phyloP scores from a whole-genome alignment of 2,797 vertebrate genomes.

The Channa striata region DNA sequence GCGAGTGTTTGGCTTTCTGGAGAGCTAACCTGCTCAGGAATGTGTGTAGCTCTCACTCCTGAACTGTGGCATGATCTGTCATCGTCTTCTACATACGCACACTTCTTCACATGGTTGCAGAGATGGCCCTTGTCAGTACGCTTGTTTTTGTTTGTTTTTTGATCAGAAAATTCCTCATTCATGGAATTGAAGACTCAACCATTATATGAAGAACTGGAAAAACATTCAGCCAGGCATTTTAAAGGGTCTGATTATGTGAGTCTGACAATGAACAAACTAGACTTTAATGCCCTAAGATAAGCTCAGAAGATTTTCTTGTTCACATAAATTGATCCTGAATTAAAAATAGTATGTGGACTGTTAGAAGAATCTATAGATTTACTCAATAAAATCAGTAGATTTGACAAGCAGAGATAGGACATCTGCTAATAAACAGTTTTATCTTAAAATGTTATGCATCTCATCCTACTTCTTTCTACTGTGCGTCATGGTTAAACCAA shows the following conservation, averaged over 20 bases:
- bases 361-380: constrained; percentile 18
- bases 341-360: constrained; percentile 1
- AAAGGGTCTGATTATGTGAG: constrained; percentile 6
- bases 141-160: constrained; percentile 20
- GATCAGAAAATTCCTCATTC: constrained; percentile 22
- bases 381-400: constrained; percentile 23
- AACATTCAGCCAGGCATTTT: constrained; percentile 18
- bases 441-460: background rate
- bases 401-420: background rate
- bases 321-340: background rate
- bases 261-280: constrained; percentile 2
- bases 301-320: background rate
- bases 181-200: constrained; percentile 36
- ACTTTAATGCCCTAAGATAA: constrained; percentile 17
- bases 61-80: constrained; percentile 46
- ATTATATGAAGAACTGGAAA: constrained; percentile 32
- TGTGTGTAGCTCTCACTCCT: constrained; percentile 60
- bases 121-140: constrained; percentile 15
- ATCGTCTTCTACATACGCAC: constrained; percentile 21
- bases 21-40: constrained; percentile 69
- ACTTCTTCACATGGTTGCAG: background rate
- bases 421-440: constrained; percentile 7
- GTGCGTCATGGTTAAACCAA: background rate
- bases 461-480: background rate
- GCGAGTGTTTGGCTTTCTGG: constrained; percentile 42